phyloP scores from a whole-genome alignment of 1,140 invertebrate genomes.

The Drosophila guanche region DNA sequence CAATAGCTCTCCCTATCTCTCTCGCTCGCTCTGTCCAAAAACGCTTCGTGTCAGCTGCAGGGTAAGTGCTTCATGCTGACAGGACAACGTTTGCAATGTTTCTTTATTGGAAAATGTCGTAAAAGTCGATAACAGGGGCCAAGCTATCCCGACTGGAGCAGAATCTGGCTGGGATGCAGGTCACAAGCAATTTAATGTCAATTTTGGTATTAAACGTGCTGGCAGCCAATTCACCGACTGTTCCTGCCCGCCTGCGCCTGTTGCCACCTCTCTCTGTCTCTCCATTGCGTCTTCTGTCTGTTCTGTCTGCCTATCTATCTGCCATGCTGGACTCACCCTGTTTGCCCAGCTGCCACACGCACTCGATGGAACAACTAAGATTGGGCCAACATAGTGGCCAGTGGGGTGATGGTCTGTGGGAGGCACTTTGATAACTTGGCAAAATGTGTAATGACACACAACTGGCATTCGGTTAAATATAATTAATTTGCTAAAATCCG shows the following conservation, averaged over 20 bases:
- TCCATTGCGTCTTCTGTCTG: slow-evolving; percentile 22
- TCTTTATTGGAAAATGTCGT: slow-evolving; percentile 82
- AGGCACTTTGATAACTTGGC: slow-evolving; percentile 47
- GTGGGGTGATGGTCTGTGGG: slow-evolving; percentile 10
- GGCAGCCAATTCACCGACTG: slow-evolving; percentile 71
- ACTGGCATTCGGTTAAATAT: slow-evolving; percentile 68
- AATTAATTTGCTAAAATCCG: slow-evolving; percentile 60
- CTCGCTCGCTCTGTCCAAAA: slow-evolving; percentile 15
- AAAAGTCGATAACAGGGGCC: slow-evolving; percentile 77
- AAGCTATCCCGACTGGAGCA: slow-evolving; percentile 3
- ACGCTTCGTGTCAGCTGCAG: slow-evolving; percentile 60
- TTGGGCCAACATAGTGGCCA: background rate
- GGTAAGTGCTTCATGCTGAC: slow-evolving; percentile 32
- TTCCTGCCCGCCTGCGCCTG: slow-evolving; percentile 5
- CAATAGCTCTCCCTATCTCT: slow-evolving; percentile 54
- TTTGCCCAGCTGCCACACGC: slow-evolving; percentile 51
- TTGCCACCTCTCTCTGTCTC: no score
- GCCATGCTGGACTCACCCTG: slow-evolving; percentile 42
- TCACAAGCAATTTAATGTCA: slow-evolving; percentile 82
- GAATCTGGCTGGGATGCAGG: slow-evolving; percentile 42
- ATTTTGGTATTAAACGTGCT: slow-evolving; percentile 82
- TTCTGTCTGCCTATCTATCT: slow-evolving; percentile 42
- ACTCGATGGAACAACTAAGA: slow-evolving; percentile 22
- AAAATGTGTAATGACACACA: slow-evolving; percentile 70
- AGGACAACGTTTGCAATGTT: slow-evolving; percentile 64